Percentiles rank a stretch among this genome's conserved stretches.
phyloP scores from a whole-genome alignment of 2,113 vertebrate species.

The Amphiprion percula region DNA sequence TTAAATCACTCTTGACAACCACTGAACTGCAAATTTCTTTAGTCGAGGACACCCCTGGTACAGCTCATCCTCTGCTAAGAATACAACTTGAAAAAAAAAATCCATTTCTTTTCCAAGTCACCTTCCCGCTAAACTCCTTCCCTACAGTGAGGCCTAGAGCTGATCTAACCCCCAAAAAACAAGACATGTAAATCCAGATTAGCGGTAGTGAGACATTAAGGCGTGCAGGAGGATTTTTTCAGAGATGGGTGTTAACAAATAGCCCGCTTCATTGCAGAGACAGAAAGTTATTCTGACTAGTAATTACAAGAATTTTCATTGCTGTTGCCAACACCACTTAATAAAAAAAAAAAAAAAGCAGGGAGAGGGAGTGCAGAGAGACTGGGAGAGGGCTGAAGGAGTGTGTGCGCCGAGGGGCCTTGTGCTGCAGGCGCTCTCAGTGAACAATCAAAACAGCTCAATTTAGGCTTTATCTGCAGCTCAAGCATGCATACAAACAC shows the following conservation, averaged over 20 bases:
- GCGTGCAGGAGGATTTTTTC: slow-evolving; percentile 48
- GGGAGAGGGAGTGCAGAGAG: slow-evolving; percentile 35
- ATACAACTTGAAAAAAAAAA: slow-evolving; percentile 14
- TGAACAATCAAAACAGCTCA: slow-evolving; percentile 84
- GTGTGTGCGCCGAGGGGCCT: slow-evolving; percentile 69
- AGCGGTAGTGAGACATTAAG: slow-evolving; percentile 62
- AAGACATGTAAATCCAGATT: slow-evolving; percentile 62
- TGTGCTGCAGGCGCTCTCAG: slow-evolving; percentile 74
- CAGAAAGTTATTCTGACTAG: slow-evolving; percentile 80
- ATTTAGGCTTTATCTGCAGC: slow-evolving; percentile 82
- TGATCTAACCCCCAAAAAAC: slow-evolving; percentile 35
- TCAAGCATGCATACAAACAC: slow-evolving; percentile 59
- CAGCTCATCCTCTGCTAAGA: not conserved
- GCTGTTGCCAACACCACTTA: slow-evolving; percentile 80
- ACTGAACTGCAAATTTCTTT: not conserved
- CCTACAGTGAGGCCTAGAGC: slow-evolving; percentile 52
- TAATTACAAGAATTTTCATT: slow-evolving; percentile 85
- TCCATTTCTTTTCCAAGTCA: slow-evolving; percentile 27
- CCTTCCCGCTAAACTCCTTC: slow-evolving; percentile 34
- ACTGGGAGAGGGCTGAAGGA: slow-evolving; percentile 33
- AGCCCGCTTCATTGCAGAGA: slow-evolving; percentile 69
- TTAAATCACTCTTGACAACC: not conserved
- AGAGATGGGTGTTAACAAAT: slow-evolving; percentile 75
- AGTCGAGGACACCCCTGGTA: not conserved
- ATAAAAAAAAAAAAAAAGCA: slow-evolving; percentile 72